Evolutionary conservation across 2,113 vertebrate genomes (phyloP).

Genomic region (Onychorhynchus coronatus): DNA sequence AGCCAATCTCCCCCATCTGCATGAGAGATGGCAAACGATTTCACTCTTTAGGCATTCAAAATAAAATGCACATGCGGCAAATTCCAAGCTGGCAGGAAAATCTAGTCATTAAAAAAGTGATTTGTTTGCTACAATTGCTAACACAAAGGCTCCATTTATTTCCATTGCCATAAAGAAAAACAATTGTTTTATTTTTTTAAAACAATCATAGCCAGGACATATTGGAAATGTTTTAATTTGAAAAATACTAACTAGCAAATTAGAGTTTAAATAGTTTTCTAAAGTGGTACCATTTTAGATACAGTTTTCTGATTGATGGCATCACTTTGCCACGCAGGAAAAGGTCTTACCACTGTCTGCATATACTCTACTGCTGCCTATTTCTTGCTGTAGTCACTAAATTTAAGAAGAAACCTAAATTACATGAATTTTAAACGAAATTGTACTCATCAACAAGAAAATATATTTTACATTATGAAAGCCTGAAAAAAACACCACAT

Average conservation of each 20-base stretch:
- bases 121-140: constrained; percentile 68
- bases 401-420: not conserved
- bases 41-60: constrained; percentile 59
- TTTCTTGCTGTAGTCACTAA: not conserved
- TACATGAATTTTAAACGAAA: constrained; percentile 10
- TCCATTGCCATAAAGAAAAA: constrained; percentile 53
- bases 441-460: not conserved
- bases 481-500: not conserved
- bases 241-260: constrained; percentile 56
- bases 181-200: constrained; percentile 43
- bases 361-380: not conserved
- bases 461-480: not conserved
- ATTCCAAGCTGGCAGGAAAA: constrained; percentile 68
- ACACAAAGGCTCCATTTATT: constrained; percentile 59
- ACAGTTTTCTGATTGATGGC: constrained; percentile 40
- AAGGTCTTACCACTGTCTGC: constrained; percentile 10
- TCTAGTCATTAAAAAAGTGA: constrained; percentile 70
- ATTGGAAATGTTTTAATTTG: constrained; percentile 69
- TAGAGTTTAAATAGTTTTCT: constrained; percentile 62
- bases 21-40: constrained; percentile 12
- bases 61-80: constrained; percentile 55
- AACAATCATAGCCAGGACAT: constrained; percentile 56
- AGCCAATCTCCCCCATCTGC: constrained; percentile 19
- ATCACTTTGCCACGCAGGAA: not conserved
- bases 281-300: constrained; percentile 50